Conservation (phyloP, 2,888 invertebrate genomes). For the Xestobium rufovillosum region DNA sequence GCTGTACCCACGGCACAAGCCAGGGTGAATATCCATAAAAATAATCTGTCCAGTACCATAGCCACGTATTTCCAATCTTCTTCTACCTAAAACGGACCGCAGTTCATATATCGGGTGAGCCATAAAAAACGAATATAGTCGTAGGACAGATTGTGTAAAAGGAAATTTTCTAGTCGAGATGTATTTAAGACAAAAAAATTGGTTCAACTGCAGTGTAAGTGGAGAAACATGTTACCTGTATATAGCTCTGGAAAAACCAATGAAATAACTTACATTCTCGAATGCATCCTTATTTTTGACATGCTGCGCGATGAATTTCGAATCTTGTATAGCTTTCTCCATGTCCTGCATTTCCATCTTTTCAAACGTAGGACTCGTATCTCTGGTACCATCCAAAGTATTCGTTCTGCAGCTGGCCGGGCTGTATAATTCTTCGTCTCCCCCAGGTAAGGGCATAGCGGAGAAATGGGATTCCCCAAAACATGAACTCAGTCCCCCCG, state of each 20-base stretch:
- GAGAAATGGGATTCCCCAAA: conserved; percentile 63
- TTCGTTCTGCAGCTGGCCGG: conserved; percentile 48
- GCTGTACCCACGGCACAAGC: conserved; percentile 88
- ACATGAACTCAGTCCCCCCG: conserved; percentile 53
- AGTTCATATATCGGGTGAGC: too few species aligned
- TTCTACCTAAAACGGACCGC: too few species aligned
- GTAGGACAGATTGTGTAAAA: too few species aligned
- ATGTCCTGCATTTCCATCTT: conserved; percentile 74
- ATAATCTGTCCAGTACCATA: conserved; percentile 93
- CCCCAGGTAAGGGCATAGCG: conserved; percentile 63
- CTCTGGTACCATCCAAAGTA: conserved; percentile 50
- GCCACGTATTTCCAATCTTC: conserved; percentile 98
- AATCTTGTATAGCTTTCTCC: conserved; percentile 88
- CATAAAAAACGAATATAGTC: too few species aligned
- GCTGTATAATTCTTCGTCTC: conserved; percentile 78
- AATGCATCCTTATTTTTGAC: conserved; percentile 92
- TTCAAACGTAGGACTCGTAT: conserved; percentile 72
- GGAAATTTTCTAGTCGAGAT: too few species aligned
- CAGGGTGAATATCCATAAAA: conserved; percentile 91
- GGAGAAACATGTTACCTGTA: too few species aligned
- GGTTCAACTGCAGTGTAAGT: too few species aligned
- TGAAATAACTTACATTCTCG: conserved; percentile 88
- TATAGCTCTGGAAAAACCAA: too few species aligned
- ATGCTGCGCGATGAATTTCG: conserved; percentile 91
- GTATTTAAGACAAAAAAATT: too few species aligned